A percentile compares a stretch with the other conserved stretches of the same genome.
Conservation (phyloP, 2,113 vertebrate genomes). For the Salvelinus fontinalis region DNA sequence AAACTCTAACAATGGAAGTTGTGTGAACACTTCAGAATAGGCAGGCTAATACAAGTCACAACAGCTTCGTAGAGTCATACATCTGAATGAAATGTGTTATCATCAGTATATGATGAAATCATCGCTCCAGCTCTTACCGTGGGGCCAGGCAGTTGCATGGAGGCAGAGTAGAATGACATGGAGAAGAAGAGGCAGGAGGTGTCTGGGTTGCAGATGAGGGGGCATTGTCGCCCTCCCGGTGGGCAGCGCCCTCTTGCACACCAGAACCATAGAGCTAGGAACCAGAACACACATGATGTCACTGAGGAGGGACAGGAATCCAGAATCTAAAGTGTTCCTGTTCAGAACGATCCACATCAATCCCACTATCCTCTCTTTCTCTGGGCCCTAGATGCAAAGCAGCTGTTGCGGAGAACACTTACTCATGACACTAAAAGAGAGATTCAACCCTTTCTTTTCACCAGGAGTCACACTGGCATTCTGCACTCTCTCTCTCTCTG, state of each 20-base stretch:
- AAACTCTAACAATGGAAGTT: background rate
- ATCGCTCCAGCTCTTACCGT: slow-evolving; percentile 42
- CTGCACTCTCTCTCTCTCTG: background rate
- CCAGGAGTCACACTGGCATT: background rate
- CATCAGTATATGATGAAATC: background rate
- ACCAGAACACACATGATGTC: background rate
- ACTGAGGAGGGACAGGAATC: background rate
- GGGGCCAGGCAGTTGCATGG: slow-evolving; percentile 40
- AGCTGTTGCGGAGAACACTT: slow-evolving; percentile 7
- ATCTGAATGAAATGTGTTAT: background rate
- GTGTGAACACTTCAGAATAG: no score
- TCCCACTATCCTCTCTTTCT: background rate
- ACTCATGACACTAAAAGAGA: slow-evolving; percentile 12
- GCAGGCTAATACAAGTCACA: no score
- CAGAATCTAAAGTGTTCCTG: background rate
- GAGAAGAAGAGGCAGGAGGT: slow-evolving; percentile 34
- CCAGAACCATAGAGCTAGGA: background rate
- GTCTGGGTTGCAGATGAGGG: slow-evolving; percentile 12
- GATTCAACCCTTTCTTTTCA: slow-evolving; percentile 40
- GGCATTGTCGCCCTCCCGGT: background rate
- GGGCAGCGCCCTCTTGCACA: background rate
- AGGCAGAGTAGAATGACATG: slow-evolving; percentile 45
- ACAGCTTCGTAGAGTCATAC: background rate
- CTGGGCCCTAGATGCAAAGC: slow-evolving; percentile 7
- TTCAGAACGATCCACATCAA: background rate